These are phyloP conservation scores for Platyrinchus mystaceus DNA, from an alignment of 2,797 vertebrate species.

Conservation along the genomic window DNA sequence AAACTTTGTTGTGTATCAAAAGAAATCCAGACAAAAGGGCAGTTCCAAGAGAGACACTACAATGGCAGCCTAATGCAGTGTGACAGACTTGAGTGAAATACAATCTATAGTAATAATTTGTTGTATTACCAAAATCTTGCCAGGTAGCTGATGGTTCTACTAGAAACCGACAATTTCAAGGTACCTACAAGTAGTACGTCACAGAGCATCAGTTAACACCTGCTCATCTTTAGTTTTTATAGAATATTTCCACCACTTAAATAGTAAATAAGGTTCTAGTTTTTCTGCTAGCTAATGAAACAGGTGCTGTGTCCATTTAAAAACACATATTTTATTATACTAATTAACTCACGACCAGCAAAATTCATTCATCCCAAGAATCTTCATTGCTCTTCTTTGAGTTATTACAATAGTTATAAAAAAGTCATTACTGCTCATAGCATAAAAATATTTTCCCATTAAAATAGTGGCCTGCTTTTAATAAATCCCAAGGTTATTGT, in stretches of 20 bases:
- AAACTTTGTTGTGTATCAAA: not conserved
- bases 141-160: not conserved
- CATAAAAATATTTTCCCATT: conserved; percentile 72
- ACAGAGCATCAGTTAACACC: not conserved
- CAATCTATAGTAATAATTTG: not conserved
- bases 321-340: conserved; percentile 12
- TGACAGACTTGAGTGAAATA: conserved; percentile 15
- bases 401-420: conserved; percentile 60
- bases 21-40: conserved; percentile 9
- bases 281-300: not conserved
- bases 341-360: conserved; percentile 17
- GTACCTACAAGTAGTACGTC: not conserved
- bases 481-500: conserved; percentile 70
- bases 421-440: conserved; percentile 54
- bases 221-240: conserved; percentile 17
- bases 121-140: not conserved
- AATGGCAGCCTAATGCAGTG: not conserved
- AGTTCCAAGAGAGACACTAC: not conserved
- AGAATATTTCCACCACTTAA: not conserved
- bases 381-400: conserved; percentile 31
- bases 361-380: conserved; percentile 19
- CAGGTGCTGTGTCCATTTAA: conserved; percentile 10
- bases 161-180: not conserved
- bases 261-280: not conserved
- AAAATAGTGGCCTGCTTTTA: conserved; percentile 72